A percentile compares a stretch with the other conserved stretches of the same genome.
Evolutionary conservation across 2,888 invertebrate genomes (phyloP).

Genomic region (Pedicia rivosa): DNA sequence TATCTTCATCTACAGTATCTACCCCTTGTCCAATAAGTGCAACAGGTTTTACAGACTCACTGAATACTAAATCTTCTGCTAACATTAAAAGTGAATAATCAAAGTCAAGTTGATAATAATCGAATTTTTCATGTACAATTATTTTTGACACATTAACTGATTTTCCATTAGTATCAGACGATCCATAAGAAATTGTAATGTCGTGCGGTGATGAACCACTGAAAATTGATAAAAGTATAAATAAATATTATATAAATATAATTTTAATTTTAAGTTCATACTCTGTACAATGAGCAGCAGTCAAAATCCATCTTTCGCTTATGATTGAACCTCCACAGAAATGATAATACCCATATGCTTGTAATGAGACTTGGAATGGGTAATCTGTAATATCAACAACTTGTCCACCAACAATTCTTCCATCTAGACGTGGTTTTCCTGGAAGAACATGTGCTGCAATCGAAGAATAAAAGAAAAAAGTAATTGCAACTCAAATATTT

Average conservation of each 20-base stretch:
- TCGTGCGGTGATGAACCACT: neutral
- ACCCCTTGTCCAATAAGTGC: neutral
- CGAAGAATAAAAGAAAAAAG: too few relatives aligned
- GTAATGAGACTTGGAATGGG: constrained; percentile 33
- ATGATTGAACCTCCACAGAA: constrained; percentile 33
- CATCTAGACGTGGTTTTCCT: constrained; percentile 24
- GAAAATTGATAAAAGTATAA: neutral
- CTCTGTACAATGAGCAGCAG: constrained; percentile 31
- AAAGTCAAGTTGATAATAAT: neutral
- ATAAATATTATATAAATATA: neutral
- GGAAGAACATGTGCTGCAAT: neutral
- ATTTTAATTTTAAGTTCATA: constrained; percentile 14
- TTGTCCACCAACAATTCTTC: constrained; percentile 32
- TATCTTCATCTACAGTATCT: neutral
- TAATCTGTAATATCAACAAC: constrained; percentile 24
- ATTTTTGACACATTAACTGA: neutral
- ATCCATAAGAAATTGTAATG: neutral
- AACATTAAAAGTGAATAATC: neutral
- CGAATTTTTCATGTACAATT: neutral
- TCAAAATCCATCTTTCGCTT: constrained; percentile 23
- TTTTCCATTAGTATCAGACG: neutral
- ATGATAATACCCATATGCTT: constrained; percentile 22
- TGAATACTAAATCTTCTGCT: neutral
- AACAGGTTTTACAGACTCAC: neutral
- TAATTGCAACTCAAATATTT: too few relatives aligned